Evolutionary conservation across 2,797 vertebrate species (phyloP).

Genomic region (Gymnothorax javanicus): DNA sequence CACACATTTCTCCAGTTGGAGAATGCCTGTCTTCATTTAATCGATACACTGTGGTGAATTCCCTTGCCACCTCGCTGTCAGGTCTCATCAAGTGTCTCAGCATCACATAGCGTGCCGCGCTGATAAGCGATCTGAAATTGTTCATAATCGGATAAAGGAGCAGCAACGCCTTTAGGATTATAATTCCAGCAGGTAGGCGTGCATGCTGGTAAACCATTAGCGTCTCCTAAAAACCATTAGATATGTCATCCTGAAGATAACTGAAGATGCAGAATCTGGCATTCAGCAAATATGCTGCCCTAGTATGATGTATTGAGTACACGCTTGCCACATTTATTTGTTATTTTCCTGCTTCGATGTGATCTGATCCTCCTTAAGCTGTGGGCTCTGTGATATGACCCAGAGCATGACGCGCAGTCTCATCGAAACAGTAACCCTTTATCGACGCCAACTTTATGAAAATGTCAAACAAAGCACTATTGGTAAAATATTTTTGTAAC

Average conservation of each 20-base stretch:
- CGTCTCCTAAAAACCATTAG: background rate
- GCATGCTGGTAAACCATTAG: background rate
- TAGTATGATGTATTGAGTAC: background rate
- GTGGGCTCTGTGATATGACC: background rate
- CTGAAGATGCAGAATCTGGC: background rate
- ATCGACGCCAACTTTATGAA: background rate
- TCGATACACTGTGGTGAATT: slow-evolving; percentile 6
- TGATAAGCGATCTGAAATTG: slow-evolving; percentile 18
- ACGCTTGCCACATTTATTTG: background rate
- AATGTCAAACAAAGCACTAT: background rate
- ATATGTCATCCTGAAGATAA: background rate
- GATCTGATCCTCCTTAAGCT: background rate
- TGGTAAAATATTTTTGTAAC: background rate
- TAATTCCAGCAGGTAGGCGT: slow-evolving; percentile 12
- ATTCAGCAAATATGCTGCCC: background rate
- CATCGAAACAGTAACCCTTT: background rate
- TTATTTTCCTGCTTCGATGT: background rate
- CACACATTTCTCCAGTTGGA: background rate
- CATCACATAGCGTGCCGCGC: background rate
- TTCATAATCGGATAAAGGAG: background rate
- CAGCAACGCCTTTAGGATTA: background rate
- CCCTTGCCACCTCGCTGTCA: slow-evolving; percentile 13
- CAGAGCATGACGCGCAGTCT: background rate
- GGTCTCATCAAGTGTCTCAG: background rate
- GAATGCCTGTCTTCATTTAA: background rate